Percentiles rank a stretch among this genome's conserved stretches.
phyloP scores from a whole-genome alignment of 2,888 invertebrate species.

The Cotesia congregata region DNA sequence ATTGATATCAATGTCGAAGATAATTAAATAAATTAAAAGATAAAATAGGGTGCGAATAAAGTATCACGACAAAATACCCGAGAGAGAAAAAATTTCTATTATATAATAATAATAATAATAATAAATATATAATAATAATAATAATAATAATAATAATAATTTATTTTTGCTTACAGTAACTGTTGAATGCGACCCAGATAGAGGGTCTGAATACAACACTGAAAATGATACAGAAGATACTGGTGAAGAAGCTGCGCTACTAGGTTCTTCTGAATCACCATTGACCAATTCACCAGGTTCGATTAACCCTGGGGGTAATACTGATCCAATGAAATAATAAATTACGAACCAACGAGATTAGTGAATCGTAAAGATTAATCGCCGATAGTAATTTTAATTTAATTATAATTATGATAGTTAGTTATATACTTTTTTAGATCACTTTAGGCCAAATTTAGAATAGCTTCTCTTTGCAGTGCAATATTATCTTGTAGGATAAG shows the following conservation, averaged over 20 bases:
- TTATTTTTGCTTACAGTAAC: conserved; percentile 47
- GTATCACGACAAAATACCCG: too few relatives aligned
- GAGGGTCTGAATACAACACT: conserved; percentile 60
- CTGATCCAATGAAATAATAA: conserved; percentile 34
- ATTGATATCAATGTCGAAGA: too few relatives aligned
- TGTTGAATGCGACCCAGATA: conserved; percentile 54
- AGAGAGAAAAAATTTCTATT: too few relatives aligned
- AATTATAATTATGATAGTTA: background rate
- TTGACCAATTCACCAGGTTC: conserved; percentile 57
- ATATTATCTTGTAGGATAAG: background rate
- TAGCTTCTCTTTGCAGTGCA: conserved; percentile 1
- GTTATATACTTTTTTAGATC: background rate
- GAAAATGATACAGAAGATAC: conserved; percentile 68
- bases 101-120: too few relatives aligned
- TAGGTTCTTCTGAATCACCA: conserved; percentile 69
- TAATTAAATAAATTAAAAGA: too few relatives aligned
- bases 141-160: too few relatives aligned
- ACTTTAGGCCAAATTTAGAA: background rate
- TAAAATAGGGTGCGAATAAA: too few relatives aligned
- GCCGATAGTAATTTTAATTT: conserved; percentile 9
- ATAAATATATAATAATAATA: too few relatives aligned
- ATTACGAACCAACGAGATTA: conserved; percentile 16
- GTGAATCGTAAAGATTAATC: conserved; percentile 8
- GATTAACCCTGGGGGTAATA: conserved; percentile 37
- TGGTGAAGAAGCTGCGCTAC: conserved; percentile 73